Conservation (phyloP, 2,888 invertebrate genomes). For the Nysson spinosus region DNA sequence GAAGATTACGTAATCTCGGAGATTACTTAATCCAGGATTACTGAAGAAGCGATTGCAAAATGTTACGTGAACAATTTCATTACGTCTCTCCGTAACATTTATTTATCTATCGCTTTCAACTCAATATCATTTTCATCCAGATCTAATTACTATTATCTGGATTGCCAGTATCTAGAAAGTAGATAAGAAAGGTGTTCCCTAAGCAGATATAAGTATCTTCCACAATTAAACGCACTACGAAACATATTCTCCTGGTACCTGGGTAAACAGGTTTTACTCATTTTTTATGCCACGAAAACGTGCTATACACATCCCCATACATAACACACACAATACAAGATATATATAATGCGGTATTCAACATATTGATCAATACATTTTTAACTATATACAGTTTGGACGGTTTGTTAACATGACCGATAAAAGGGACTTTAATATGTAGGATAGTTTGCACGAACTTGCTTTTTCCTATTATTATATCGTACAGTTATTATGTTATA, state of each 20-base stretch:
- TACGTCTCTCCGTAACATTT: background rate
- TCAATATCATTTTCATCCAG: too few species aligned
- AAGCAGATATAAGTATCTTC: background rate
- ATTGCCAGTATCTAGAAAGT: background rate
- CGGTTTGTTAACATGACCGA: too few species aligned
- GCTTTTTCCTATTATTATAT: too few species aligned
- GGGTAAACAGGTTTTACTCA: conserved; percentile 14
- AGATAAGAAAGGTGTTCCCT: background rate
- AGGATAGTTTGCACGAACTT: too few species aligned
- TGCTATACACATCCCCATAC: background rate
- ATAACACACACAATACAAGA: background rate
- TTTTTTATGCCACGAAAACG: conserved; percentile 9
- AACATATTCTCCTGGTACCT: conserved; percentile 10
- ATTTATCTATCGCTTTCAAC: too few species aligned
- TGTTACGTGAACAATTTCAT: conserved; percentile 8
- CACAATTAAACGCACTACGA: background rate
- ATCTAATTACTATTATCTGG: too few species aligned
- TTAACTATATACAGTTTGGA: too few species aligned
- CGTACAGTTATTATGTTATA: too few species aligned
- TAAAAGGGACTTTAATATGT: too few species aligned
- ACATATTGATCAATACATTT: background rate
- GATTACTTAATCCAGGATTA: conserved; percentile 55
- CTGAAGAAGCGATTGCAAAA: conserved; percentile 23
- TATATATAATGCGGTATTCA: background rate
- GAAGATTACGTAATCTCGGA: conserved; percentile 54